Percentiles rank a stretch among this genome's conserved stretches.
Evolutionary conservation across 2,113 vertebrate species (phyloP).

Genomic region (Ariopsis seemanni): DNA sequence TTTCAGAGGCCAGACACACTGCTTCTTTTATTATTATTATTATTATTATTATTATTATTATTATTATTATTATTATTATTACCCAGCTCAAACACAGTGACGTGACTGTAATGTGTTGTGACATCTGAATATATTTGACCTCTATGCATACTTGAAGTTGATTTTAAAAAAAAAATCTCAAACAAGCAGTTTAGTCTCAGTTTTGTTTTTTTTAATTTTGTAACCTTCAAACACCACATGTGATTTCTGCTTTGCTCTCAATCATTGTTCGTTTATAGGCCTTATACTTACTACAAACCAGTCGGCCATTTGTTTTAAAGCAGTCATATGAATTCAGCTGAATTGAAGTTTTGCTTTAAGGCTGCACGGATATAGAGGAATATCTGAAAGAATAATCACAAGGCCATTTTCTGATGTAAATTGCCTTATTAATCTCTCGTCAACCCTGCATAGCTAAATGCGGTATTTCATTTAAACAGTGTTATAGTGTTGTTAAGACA

Average conservation of each 20-base stretch:
- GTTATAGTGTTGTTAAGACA: not conserved
- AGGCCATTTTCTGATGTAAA: not conserved
- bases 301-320: slow-evolving; percentile 63
- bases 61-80: not conserved
- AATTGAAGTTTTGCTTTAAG: not conserved
- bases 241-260: not conserved
- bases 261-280: slow-evolving; percentile 57
- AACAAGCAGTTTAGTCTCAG: slow-evolving; percentile 22
- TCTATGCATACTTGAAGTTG: not conserved
- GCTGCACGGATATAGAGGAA: slow-evolving; percentile 3
- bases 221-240: slow-evolving; percentile 14
- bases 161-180: slow-evolving; percentile 12
- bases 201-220: slow-evolving; percentile 12
- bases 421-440: not conserved
- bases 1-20: not conserved
- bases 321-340: slow-evolving; percentile 48
- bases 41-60: too few species aligned
- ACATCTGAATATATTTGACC: not conserved
- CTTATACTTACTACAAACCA: slow-evolving; percentile 60
- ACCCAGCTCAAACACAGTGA: not conserved
- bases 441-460: not conserved
- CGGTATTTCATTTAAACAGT: not conserved
- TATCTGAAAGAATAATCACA: not conserved
- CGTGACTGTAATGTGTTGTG: not conserved
- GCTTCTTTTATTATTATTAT: not conserved